Evolutionary conservation across 2,797 vertebrate genomes (phyloP).

Genomic region (Eleutherodactylus coqui): DNA sequence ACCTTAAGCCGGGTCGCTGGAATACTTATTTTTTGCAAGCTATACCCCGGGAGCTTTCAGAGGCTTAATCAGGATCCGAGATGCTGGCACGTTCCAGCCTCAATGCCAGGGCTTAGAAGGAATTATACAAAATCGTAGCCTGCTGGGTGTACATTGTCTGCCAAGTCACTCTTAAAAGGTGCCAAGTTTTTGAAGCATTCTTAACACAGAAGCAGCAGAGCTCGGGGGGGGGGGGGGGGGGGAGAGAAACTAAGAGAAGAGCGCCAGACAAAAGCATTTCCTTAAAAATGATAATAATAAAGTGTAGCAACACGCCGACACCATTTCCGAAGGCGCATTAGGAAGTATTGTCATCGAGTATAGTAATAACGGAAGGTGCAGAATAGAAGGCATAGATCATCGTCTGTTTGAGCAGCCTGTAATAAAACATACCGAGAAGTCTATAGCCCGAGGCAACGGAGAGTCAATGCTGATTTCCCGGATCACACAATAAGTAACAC

Average conservation of each 20-base stretch:
- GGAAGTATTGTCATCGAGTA: neutral
- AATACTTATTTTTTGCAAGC: slow-evolving; percentile 57
- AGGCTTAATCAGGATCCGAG: slow-evolving; percentile 57
- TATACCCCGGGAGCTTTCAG: slow-evolving; percentile 62
- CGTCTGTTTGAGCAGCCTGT: neutral
- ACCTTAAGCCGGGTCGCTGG: slow-evolving; percentile 42
- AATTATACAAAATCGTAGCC: slow-evolving; percentile 57
- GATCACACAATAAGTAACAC: slow-evolving; percentile 37
- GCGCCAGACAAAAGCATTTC: neutral
- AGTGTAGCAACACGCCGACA: neutral
- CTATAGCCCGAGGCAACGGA: slow-evolving; percentile 25
- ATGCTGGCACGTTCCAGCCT: slow-evolving; percentile 55
- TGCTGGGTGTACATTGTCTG: slow-evolving; percentile 47
- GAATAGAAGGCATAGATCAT: neutral
- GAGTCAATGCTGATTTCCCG: slow-evolving; percentile 35
- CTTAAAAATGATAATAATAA: slow-evolving; percentile 8
- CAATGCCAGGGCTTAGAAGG: slow-evolving; percentile 56
- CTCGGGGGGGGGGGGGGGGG: neutral
- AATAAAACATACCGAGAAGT: slow-evolving; percentile 10
- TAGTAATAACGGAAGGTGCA: neutral
- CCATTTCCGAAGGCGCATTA: neutral
- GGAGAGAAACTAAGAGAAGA: slow-evolving; percentile 5
- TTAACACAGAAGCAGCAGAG: slow-evolving; percentile 34
- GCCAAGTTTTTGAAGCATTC: slow-evolving; percentile 57
- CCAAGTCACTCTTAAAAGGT: slow-evolving; percentile 56